Percentiles rank a stretch among this genome's conserved stretches.
phyloP scores from a whole-genome alignment of 2,113 vertebrate genomes.

The Mionectes macconnelli region DNA sequence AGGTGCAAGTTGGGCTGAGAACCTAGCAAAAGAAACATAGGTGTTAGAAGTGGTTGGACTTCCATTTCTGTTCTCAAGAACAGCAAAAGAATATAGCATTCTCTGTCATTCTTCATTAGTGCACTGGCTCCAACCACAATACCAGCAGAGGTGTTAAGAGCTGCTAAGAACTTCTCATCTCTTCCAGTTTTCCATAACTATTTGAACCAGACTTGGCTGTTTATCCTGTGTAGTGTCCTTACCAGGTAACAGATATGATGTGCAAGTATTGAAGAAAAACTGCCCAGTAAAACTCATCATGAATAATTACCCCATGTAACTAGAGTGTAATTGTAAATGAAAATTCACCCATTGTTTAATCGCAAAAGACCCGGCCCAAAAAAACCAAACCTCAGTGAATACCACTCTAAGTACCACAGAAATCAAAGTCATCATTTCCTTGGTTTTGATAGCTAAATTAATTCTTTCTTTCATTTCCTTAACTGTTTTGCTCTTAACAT shows the following conservation, averaged over 20 bases:
- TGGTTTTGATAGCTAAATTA: not conserved
- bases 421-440: not conserved
- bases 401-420: not conserved
- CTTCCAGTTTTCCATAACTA: not conserved
- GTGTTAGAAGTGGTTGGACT: not conserved
- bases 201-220: not conserved
- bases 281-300: not conserved
- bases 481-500: not conserved
- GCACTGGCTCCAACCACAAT: not conserved
- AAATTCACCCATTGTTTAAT: not conserved
- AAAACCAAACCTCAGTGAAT: not conserved
- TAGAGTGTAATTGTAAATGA: not conserved
- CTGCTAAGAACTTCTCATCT: not conserved
- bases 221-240: not conserved
- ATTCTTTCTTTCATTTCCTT: not conserved
- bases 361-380: not conserved
- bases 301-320: not conserved
- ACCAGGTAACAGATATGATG: rapidly evolving
- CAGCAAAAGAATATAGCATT: not conserved
- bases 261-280: not conserved
- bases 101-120: not conserved
- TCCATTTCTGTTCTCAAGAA: not conserved
- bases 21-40: not conserved
- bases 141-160: not conserved
- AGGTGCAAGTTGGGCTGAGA: not conserved